Base-by-base conservation (phyloP, 2,888 invertebrate genomes). In the Clivina fossor region DNA sequence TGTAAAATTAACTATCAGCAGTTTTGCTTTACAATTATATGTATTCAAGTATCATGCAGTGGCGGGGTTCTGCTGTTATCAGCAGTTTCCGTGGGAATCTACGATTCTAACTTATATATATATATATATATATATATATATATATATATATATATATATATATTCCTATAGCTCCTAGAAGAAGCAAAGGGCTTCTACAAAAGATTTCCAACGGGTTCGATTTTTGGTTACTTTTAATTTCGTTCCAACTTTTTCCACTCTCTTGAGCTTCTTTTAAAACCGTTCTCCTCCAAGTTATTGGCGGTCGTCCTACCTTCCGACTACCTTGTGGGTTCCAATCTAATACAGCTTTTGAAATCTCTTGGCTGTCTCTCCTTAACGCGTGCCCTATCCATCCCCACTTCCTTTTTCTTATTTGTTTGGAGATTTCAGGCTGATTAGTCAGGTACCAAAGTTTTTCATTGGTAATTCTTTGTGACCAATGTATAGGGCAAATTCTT, bases 351-450 rank as follows among this genome's bases (percentile, higher is more conserved):
- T 15, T 40, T 20, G 40, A 19, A 9, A 40, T 40, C 5, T 40
- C 20, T 4, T 16, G 16, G 15, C 9, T n/a, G 15, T 11, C 16
- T 40, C 19, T 40, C 7, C 35, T 13, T 9, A 40, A 20, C 4
- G 40, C 7, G n/a, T 40, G 40, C 7, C 40, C 40, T 19, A 40
- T 40, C 20, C 40, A 40, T 11, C 19, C 19, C 40, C 18, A 26
- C 9, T 26, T 26, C 5, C 9, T 18, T 7, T 15, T 40, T 3
- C 11, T n/a, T 11, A 40, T 40, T 20, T 40, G 16, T 15, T 40
- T 7, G 5, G 16, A 16, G 11, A 40, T 15, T 18, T 40, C 40
- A 9, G 3, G 11, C 19, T 35, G 35, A 18, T 40, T 40, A 19
- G 40, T 40, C 9, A 5, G 5, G 8, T 18, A 11, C 40, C 8